Evolutionary conservation across 2,888 invertebrate species (phyloP).

Genomic region (Actias luna): DNA sequence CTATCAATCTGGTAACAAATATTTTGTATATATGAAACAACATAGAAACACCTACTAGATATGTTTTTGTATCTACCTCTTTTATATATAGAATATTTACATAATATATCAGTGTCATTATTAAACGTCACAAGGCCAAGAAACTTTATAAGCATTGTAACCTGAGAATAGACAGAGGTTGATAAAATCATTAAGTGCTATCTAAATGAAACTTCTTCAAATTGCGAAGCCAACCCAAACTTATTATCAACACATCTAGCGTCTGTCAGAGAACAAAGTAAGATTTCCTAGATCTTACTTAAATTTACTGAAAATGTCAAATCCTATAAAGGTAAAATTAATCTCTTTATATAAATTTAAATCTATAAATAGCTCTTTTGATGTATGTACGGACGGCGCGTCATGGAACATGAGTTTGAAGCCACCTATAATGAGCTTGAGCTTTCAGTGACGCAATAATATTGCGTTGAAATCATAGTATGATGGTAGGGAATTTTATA

Average conservation of each 20-base stretch:
- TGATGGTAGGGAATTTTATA: too few relatives aligned
- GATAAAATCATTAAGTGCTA: constrained; percentile 1
- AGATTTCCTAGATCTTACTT: constrained; percentile 22
- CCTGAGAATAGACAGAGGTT: neutral
- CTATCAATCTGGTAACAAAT: too few relatives aligned
- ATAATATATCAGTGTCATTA: neutral
- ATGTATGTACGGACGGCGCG: too few relatives aligned
- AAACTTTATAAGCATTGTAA: neutral
- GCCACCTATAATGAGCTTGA: too few relatives aligned
- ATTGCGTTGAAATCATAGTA: too few relatives aligned
- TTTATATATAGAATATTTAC: neutral
- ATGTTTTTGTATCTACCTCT: neutral
- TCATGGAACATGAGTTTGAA: too few relatives aligned
- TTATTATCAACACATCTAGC: constrained; percentile 21
- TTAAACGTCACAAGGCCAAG: neutral
- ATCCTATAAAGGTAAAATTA: constrained; percentile 19
- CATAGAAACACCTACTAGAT: too few relatives aligned
- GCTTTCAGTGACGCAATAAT: too few relatives aligned
- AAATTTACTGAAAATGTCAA: constrained; percentile 23
- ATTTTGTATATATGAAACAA: too few relatives aligned
- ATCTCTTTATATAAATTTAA: too few relatives aligned
- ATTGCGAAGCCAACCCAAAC: neutral
- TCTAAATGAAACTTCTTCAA: constrained; percentile 10
- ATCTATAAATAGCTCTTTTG: too few relatives aligned
- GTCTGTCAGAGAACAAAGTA: constrained; percentile 14